Evolutionary conservation across 2,797 vertebrate genomes (phyloP).

Genomic region (Semaprochilodus insignis): DNA sequence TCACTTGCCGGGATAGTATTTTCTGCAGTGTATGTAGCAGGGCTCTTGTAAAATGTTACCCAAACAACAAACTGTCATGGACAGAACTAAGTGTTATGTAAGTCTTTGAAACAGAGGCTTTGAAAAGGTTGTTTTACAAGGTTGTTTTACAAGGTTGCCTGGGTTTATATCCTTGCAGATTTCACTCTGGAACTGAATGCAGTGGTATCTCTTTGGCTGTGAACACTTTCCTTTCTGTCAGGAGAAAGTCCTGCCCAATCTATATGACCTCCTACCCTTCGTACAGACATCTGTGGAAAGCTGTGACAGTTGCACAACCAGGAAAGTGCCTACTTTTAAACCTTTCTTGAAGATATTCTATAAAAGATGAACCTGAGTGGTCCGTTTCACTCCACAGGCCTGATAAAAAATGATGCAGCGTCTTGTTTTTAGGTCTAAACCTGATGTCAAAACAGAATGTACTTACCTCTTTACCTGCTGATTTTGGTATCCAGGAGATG

Average conservation of each 20-base stretch:
- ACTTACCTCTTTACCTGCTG: not conserved
- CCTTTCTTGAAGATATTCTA: not conserved
- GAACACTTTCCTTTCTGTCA: too few species aligned
- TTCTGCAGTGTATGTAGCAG: too few species aligned
- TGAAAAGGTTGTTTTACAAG: not conserved
- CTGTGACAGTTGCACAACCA: too few species aligned
- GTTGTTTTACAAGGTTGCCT: not conserved
- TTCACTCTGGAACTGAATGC: not conserved
- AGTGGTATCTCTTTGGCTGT: too few species aligned
- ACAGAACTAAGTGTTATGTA: not conserved
- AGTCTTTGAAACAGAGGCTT: too few species aligned
- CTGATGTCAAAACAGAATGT: not conserved
- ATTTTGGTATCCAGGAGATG: not conserved
- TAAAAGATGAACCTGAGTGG: not conserved
- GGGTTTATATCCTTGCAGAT: not conserved
- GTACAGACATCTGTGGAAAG: not conserved
- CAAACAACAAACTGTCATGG: not conserved
- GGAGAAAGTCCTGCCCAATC: too few species aligned
- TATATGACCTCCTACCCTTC: not conserved
- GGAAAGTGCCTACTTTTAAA: too few species aligned
- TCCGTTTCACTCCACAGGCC: not conserved
- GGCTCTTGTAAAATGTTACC: too few species aligned
- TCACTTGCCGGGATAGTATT: too few species aligned
- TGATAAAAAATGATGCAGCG: not conserved
- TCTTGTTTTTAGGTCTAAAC: not conserved